These are phyloP conservation scores for Struthio camelus DNA, from an alignment of 2,113 vertebrate species.

Conservation along the genomic window DNA sequence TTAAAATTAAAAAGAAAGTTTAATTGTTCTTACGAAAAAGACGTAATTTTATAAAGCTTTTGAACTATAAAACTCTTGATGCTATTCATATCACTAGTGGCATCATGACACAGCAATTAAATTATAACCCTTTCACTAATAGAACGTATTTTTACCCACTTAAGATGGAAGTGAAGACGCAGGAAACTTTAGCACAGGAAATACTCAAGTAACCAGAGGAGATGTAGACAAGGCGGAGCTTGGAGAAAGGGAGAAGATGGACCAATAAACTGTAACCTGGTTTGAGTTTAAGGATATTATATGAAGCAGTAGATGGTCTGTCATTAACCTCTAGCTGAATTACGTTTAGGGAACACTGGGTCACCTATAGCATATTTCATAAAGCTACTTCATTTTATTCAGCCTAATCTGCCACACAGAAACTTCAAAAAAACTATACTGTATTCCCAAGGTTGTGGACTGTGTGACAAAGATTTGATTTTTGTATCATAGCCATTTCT, in stretches of 20 bases:
- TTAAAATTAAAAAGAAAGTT: neutral
- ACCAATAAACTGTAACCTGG: neutral
- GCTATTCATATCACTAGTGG: conserved; percentile 17
- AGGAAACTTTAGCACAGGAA: neutral
- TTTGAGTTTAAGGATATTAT: neutral
- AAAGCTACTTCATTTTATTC: conserved; percentile 3
- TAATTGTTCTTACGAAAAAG: neutral
- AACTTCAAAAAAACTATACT: neutral
- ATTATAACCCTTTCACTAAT: conserved; percentile 16
- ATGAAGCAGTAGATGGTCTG: neutral
- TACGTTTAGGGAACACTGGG: neutral
- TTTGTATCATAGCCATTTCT: neutral
- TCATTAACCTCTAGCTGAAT: neutral
- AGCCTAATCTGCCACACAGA: neutral
- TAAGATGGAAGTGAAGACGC: neutral
- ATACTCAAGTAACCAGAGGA: neutral
- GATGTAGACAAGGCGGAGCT: neutral
- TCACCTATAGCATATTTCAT: neutral
- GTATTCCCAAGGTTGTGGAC: neutral
- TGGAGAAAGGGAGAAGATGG: neutral
- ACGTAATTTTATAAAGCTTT: neutral
- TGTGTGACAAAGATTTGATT: neutral
- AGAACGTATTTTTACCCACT: neutral
- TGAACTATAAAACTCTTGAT: neutral
- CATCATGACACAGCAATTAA: conserved; percentile 61